These are phyloP conservation scores for Peromyscus nudipes DNA, from an alignment of 2,797 vertebrate genomes.

Conservation along the genomic window DNA sequence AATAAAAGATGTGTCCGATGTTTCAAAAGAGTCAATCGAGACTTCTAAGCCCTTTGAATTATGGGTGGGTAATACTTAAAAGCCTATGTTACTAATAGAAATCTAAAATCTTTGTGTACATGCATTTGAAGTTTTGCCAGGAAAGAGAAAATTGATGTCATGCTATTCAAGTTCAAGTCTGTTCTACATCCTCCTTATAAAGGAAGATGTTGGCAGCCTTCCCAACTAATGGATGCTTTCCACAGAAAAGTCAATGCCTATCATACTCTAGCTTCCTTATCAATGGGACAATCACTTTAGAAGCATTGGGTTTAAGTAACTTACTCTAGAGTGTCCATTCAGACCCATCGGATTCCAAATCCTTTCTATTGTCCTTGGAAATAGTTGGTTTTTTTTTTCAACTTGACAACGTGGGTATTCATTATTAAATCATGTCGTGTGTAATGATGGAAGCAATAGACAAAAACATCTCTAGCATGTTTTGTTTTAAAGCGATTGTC, in stretches of 20 bases:
- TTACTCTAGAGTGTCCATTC: constrained; percentile 48
- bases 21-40: constrained; percentile 54
- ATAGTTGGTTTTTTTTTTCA: background rate
- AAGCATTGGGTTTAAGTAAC: constrained; percentile 50
- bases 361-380: constrained; percentile 55
- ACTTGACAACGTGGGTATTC: background rate
- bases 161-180: constrained; percentile 81
- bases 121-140: constrained; percentile 71
- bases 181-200: constrained; percentile 82
- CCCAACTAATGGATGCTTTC: constrained; percentile 71
- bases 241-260: constrained; percentile 1
- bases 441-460: background rate
- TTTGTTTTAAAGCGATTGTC: background rate
- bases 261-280: constrained; percentile 47
- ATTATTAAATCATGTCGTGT: background rate
- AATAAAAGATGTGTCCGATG: background rate
- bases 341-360: constrained; percentile 10
- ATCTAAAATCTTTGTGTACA: constrained; percentile 73
- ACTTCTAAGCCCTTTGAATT: constrained; percentile 49
- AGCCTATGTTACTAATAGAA: constrained; percentile 57
- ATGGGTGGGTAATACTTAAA: constrained; percentile 1
- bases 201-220: constrained; percentile 80
- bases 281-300: constrained; percentile 52
- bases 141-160: constrained; percentile 80
- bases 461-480: background rate